Evolutionary conservation across 2,797 vertebrate species (phyloP).

Genomic region (Erpetoichthys calabaricus): DNA sequence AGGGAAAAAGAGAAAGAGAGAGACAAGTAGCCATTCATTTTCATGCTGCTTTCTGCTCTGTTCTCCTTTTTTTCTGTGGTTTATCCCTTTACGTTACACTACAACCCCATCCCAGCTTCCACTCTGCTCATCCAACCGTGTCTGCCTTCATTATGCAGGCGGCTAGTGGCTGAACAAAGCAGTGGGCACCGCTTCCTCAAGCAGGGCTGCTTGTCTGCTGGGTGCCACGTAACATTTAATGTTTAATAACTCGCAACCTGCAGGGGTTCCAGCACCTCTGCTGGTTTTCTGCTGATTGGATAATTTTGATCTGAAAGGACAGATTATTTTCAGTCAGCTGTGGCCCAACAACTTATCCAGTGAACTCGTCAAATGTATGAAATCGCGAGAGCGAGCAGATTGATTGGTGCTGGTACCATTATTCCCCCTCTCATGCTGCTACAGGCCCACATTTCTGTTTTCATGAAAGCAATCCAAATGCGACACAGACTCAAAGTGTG

Average conservation of each 20-base stretch:
- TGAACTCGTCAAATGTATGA: too few relatives aligned
- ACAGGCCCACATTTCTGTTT: too few relatives aligned
- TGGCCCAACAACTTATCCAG: background rate
- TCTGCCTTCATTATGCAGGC: slow-evolving; percentile 32
- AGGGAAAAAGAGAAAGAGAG: too few relatives aligned
- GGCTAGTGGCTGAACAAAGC: slow-evolving; percentile 31
- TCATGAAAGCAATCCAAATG: too few relatives aligned
- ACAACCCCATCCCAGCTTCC: background rate
- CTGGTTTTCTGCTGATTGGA: slow-evolving; percentile 30
- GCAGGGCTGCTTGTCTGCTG: slow-evolving; percentile 33
- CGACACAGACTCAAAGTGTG: too few relatives aligned
- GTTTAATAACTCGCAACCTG: slow-evolving; percentile 42
- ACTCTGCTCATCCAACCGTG: slow-evolving; percentile 22
- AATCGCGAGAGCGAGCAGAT: too few relatives aligned
- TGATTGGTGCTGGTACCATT: too few relatives aligned
- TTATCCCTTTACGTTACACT: background rate
- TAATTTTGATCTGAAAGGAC: slow-evolving; percentile 17
- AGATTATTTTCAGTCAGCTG: slow-evolving; percentile 22
- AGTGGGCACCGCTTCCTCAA: slow-evolving; percentile 28
- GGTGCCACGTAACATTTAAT: slow-evolving; percentile 32
- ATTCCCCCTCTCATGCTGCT: too few relatives aligned
- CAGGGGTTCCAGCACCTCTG: slow-evolving; percentile 32
- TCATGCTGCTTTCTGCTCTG: too few relatives aligned
- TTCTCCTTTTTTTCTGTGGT: too few relatives aligned
- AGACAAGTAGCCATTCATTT: too few relatives aligned